A percentile compares a stretch with the other conserved stretches of the same genome.
phyloP scores from a whole-genome alignment of 64 coral and sea anemone genomes.

The Anthopleura sola region DNA sequence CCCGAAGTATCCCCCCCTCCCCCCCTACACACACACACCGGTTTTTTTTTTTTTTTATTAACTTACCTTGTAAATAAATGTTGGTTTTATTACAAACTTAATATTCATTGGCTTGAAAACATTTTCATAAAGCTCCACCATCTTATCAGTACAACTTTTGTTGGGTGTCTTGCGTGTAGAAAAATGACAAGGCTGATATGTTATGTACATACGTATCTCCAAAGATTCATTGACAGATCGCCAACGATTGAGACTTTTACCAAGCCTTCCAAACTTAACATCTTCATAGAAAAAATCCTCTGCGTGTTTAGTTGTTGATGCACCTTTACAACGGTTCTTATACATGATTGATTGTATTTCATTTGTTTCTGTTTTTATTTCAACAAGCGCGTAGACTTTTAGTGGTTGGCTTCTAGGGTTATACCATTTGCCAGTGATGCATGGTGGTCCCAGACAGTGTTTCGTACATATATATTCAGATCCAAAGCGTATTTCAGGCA shows the following conservation, averaged over 20 bases:
- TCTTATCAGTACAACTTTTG: not conserved
- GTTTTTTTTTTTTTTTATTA: no score
- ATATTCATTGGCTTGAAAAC: not conserved
- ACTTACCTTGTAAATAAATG: not conserved
- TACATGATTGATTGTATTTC: not conserved
- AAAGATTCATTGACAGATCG: not conserved
- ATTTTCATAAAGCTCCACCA: not conserved
- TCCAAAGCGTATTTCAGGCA: not conserved
- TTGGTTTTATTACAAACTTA: not conserved
- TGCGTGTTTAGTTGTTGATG: not conserved
- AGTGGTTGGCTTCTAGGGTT: not conserved
- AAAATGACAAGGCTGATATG: not conserved
- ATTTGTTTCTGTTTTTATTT: not conserved
- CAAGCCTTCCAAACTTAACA: not conserved
- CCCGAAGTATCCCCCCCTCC: no score
- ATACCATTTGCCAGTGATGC: not conserved
- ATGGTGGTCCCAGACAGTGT: not conserved
- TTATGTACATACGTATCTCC: not conserved
- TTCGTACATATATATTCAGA: not conserved
- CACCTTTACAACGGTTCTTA: not conserved
- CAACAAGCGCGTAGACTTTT: not conserved
- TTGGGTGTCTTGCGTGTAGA: not conserved
- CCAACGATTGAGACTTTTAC: not conserved
- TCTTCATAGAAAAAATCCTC: not conserved
- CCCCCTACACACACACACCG: no score